Percentiles rank a stretch among this genome's conserved stretches.
These are phyloP conservation scores for Oryzias woworae DNA, from an alignment of 2,113 vertebrate genomes.

Conservation along the genomic window DNA sequence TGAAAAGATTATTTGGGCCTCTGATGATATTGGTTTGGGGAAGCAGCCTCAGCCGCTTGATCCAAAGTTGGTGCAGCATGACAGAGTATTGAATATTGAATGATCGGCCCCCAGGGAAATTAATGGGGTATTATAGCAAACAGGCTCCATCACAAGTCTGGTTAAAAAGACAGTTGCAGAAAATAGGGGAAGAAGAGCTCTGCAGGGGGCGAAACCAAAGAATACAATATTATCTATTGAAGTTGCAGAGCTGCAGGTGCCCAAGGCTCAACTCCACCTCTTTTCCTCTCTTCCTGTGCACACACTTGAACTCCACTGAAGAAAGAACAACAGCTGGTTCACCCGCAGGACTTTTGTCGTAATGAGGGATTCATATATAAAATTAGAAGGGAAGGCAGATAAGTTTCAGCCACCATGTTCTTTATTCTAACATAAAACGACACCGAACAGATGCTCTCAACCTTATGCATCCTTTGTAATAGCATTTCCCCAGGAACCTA, in stretches of 20 bases:
- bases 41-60: slow-evolving; percentile 38
- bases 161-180: slow-evolving; percentile 63
- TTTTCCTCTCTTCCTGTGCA: slow-evolving; percentile 50
- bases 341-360: slow-evolving; percentile 62
- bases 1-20: slow-evolving; percentile 34
- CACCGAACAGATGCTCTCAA: slow-evolving; percentile 41
- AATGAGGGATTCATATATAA: slow-evolving; percentile 58
- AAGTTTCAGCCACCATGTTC: not conserved
- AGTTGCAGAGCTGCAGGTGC: slow-evolving; percentile 54
- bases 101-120: slow-evolving; percentile 74
- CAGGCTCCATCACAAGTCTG: slow-evolving; percentile 46
- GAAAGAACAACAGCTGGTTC: slow-evolving; percentile 69
- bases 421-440: slow-evolving; percentile 24
- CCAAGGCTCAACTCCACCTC: slow-evolving; percentile 37
- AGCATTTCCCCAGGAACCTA: slow-evolving; percentile 35
- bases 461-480: slow-evolving; percentile 41
- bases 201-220: slow-evolving; percentile 29
- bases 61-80: slow-evolving; percentile 49
- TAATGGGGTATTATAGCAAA: slow-evolving; percentile 64
- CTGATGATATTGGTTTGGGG: slow-evolving; percentile 48
- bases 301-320: slow-evolving; percentile 42
- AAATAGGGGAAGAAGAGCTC: slow-evolving; percentile 30
- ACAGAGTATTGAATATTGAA: slow-evolving; percentile 74
- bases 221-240: slow-evolving; percentile 53
- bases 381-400: slow-evolving; percentile 36